Evolutionary conservation across 2,113 vertebrate genomes (phyloP).

Genomic region (Anarrhichthys ocellatus): DNA sequence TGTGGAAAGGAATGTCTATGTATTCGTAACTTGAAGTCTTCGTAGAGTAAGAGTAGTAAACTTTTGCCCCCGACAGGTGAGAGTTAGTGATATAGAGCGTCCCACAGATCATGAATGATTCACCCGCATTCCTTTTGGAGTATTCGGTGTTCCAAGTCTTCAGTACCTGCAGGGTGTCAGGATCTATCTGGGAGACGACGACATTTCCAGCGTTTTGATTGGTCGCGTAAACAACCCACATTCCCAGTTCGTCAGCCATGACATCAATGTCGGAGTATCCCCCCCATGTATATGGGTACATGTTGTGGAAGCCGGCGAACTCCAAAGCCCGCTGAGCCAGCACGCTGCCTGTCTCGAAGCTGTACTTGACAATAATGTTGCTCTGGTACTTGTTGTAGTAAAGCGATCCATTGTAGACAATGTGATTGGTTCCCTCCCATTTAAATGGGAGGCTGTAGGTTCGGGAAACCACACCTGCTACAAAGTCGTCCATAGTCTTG

Average conservation of each 20-base stretch:
- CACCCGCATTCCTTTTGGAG: slow-evolving; percentile 96
- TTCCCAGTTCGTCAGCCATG: slow-evolving; percentile 97
- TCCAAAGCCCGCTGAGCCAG: slow-evolving; percentile 94
- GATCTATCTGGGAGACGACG: slow-evolving; percentile 94
- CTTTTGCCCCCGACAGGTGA: slow-evolving; percentile 97
- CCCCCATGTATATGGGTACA: slow-evolving; percentile 98
- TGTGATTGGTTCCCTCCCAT: slow-evolving; percentile 98
- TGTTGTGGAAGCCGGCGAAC: slow-evolving; percentile 97
- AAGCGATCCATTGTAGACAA: slow-evolving; percentile 97
- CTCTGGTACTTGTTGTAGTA: slow-evolving; percentile 99
- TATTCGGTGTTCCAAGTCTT: slow-evolving; percentile 98
- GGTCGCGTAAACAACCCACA: slow-evolving; percentile 97
- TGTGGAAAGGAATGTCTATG: slow-evolving; percentile 98
- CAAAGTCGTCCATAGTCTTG: slow-evolving; percentile 93
- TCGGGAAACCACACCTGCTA: slow-evolving; percentile 92
- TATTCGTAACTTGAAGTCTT: slow-evolving; percentile 97
- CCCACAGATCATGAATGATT: slow-evolving; percentile 99
- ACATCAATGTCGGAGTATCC: slow-evolving; percentile 98
- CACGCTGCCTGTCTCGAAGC: slow-evolving; percentile 91
- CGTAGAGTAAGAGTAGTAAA: slow-evolving; percentile 97
- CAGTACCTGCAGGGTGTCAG: slow-evolving; percentile 92
- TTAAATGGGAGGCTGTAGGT: slow-evolving; percentile 98
- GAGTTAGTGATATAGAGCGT: slow-evolving; percentile 98
- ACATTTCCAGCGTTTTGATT: slow-evolving; percentile 99
- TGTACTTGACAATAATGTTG: slow-evolving; percentile 98